Conservation (phyloP, 2,797 vertebrate genomes). For the Sarcoramphus papa region DNA sequence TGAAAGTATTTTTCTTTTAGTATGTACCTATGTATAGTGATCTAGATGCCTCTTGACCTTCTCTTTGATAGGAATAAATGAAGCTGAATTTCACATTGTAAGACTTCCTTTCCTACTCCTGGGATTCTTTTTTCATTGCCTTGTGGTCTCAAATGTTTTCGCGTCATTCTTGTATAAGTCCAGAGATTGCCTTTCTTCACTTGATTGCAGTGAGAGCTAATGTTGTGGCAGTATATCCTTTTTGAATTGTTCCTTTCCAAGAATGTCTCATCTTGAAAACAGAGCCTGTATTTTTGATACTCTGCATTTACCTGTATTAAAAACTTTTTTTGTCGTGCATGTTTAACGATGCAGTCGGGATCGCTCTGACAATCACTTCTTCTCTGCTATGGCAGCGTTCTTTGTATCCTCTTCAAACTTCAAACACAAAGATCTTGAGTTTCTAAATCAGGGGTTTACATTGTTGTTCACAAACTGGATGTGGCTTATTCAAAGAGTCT, state of each 20-base stretch:
- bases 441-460: not conserved
- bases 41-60: not conserved
- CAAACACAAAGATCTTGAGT: not conserved
- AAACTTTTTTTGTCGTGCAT: not conserved
- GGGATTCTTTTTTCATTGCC: not conserved
- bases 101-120: not conserved
- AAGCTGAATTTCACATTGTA: not conserved
- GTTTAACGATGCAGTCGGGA: accelerated
- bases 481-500: not conserved
- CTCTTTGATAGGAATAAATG: not conserved
- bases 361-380: not conserved
- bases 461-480: not conserved
- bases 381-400: not conserved
- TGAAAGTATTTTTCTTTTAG: not conserved
- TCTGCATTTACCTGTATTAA: not conserved
- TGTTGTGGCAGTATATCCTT: too few species aligned
- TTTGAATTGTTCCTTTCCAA: not conserved
- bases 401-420: not conserved
- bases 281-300: not conserved
- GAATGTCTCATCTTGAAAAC: not conserved
- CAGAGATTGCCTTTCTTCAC: not conserved
- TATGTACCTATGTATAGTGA: not conserved
- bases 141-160: not conserved
- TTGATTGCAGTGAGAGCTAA: not conserved
- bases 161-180: accelerated